These are phyloP conservation scores for Staurois parvus DNA, from an alignment of 2,797 vertebrate species.

Conservation along the genomic window DNA sequence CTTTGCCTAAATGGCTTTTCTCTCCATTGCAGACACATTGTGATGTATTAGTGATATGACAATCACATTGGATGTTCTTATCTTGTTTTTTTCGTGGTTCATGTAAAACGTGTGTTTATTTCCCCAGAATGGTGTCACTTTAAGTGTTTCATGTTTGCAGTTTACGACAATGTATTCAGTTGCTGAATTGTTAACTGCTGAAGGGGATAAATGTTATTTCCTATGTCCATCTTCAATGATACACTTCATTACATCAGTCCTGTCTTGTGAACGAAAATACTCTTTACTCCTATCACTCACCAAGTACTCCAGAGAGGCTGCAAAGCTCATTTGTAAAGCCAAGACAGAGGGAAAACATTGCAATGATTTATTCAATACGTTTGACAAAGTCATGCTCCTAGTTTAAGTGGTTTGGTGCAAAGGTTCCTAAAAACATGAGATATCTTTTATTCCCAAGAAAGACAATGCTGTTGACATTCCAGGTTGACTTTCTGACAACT, in stretches of 20 bases:
- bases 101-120: slow-evolving; percentile 14
- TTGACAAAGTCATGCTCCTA: slow-evolving; percentile 56
- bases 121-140: background rate
- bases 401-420: slow-evolving; percentile 54
- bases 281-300: slow-evolving; percentile 54
- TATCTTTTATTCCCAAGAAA: slow-evolving; percentile 32
- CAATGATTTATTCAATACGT: slow-evolving; percentile 55
- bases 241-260: slow-evolving; percentile 45
- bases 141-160: slow-evolving; percentile 4
- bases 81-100: background rate
- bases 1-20: background rate
- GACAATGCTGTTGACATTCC: slow-evolving; percentile 59
- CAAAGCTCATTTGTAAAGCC: slow-evolving; percentile 57
- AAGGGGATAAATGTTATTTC: slow-evolving; percentile 42
- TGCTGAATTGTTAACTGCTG: slow-evolving; percentile 34
- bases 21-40: background rate
- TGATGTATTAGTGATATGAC: background rate
- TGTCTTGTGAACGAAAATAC: slow-evolving; percentile 30
- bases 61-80: background rate
- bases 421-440: slow-evolving; percentile 44
- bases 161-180: slow-evolving; percentile 10
- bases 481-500: slow-evolving; percentile 53
- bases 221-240: slow-evolving; percentile 32
- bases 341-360: slow-evolving; percentile 46
- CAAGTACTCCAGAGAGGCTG: slow-evolving; percentile 46